phyloP scores from a whole-genome alignment of 2,888 invertebrate species.

The Emmelina monodactyla region DNA sequence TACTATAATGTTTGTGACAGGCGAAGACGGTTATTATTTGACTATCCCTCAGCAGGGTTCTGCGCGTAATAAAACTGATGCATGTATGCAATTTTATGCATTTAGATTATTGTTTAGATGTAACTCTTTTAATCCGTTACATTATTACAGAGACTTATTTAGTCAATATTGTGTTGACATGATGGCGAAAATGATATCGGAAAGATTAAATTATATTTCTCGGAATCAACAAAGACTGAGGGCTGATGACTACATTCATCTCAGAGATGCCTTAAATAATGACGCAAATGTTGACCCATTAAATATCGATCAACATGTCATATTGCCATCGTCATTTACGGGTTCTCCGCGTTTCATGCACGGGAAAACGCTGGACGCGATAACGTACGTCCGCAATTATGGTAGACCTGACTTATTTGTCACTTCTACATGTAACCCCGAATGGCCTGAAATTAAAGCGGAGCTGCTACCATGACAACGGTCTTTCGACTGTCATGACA shows the following conservation, averaged over 20 bases:
- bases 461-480: slow-evolving; percentile 14
- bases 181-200: slow-evolving; percentile 19
- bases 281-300: slow-evolving; percentile 16
- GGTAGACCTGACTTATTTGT: slow-evolving; percentile 18
- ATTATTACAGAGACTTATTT: slow-evolving; percentile 17
- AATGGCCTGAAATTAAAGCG: no score
- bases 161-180: slow-evolving; percentile 11
- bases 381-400: slow-evolving; percentile 17
- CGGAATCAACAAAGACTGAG: slow-evolving; percentile 18
- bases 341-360: slow-evolving; percentile 10
- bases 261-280: slow-evolving; percentile 16
- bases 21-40: slow-evolving; percentile 17
- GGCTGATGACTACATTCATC: slow-evolving; percentile 17
- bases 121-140: slow-evolving; percentile 13
- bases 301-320: slow-evolving; percentile 15
- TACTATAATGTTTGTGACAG: slow-evolving; percentile 14
- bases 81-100: slow-evolving; percentile 21
- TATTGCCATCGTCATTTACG: slow-evolving; percentile 14
- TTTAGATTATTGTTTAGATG: slow-evolving; percentile 16
- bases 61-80: slow-evolving; percentile 17
- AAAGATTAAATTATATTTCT: slow-evolving; percentile 17
- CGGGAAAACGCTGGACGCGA: slow-evolving; percentile 12
- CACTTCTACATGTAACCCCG: slow-evolving; percentile 17
- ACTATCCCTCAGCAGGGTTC: slow-evolving; percentile 13
- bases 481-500: slow-evolving; percentile 16